Evolutionary conservation across 1,140 invertebrate species (phyloP).

Genomic region (Philaenus spumarius): DNA sequence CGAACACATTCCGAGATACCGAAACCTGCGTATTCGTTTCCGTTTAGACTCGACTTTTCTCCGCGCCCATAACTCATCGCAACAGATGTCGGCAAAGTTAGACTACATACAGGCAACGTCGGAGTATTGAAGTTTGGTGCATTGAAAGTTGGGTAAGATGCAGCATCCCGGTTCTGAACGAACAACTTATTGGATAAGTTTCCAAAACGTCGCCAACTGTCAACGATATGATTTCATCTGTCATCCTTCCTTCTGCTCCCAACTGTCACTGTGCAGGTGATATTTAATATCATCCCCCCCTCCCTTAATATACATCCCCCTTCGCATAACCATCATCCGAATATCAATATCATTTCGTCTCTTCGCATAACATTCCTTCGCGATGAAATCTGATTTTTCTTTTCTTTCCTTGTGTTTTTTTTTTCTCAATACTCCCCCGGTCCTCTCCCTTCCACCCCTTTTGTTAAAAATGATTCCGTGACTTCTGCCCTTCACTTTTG

Average conservation of each 20-base stretch:
- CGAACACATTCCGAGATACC: too few species aligned
- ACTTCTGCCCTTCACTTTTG: too few species aligned
- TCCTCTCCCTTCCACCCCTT: neutral
- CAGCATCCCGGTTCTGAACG: too few species aligned
- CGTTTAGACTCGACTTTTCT: too few species aligned
- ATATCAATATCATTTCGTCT: neutral
- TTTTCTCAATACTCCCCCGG: conserved; percentile 2
- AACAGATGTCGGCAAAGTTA: neutral
- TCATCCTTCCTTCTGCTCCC: conserved; percentile 20
- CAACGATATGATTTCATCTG: conserved; percentile 28
- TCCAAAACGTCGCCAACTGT: conserved; percentile 10
- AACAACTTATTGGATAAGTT: conserved; percentile 27
- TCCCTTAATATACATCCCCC: too few species aligned
- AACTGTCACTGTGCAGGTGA: too few species aligned
- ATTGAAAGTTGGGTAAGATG: too few species aligned
- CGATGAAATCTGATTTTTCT: neutral
- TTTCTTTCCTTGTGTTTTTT: conserved; percentile 3
- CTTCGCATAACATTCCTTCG: neutral
- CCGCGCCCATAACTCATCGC: too few species aligned
- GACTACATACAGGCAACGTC: neutral
- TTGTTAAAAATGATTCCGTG: neutral
- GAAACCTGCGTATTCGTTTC: too few species aligned
- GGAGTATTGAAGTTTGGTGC: too few species aligned
- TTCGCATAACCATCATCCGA: too few species aligned
- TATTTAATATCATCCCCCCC: conserved; percentile 20